Evolutionary conservation across 2,888 invertebrate genomes (phyloP).

Genomic region (Poecilus cupreus): DNA sequence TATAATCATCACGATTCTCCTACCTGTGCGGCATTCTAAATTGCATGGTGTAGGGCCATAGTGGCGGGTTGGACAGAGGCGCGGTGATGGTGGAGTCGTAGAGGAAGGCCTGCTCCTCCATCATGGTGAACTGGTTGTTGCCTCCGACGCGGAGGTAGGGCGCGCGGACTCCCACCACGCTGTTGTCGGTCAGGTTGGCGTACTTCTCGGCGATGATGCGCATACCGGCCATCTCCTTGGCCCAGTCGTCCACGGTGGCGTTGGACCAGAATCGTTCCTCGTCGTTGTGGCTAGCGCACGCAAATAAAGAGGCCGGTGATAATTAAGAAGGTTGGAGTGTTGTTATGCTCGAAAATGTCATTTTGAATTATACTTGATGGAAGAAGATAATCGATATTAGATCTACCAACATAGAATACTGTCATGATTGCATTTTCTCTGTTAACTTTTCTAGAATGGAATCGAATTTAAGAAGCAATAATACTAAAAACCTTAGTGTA

Average conservation of each 20-base stretch:
- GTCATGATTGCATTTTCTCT: too few species aligned
- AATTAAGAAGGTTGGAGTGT: too few species aligned
- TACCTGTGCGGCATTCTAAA: conserved; percentile 91
- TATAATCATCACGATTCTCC: neutral
- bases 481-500: too few species aligned
- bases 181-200: conserved; percentile 92
- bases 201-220: conserved; percentile 92
- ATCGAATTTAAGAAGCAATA: too few species aligned
- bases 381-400: too few species aligned
- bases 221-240: conserved; percentile 96
- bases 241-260: conserved; percentile 94
- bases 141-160: conserved; percentile 94
- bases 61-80: conserved; percentile 90
- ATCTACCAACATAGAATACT: too few species aligned
- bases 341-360: too few species aligned
- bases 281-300: conserved; percentile 86
- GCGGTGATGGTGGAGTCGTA: conserved; percentile 97
- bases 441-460: too few species aligned
- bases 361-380: too few species aligned
- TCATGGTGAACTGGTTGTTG: conserved; percentile 97
- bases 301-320: too few species aligned
- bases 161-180: conserved; percentile 92
- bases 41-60: conserved; percentile 99
- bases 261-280: conserved; percentile 96
- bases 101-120: conserved; percentile 95